A percentile compares a stretch with the other conserved stretches of the same genome.
Evolutionary conservation across 1,140 invertebrate species (phyloP).

Genomic region (Anastrepha obliqua): DNA sequence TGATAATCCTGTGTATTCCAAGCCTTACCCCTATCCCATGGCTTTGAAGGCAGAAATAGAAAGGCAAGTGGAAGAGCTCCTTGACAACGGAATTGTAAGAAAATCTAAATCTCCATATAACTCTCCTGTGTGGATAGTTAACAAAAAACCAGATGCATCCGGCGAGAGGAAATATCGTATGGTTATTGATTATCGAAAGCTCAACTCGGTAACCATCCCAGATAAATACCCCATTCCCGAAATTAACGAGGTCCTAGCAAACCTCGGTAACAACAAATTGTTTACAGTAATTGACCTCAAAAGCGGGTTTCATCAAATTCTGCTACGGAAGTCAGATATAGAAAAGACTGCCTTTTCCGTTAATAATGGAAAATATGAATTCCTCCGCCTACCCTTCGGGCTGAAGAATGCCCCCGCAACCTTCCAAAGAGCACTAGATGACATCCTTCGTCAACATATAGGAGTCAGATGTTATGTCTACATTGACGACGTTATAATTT

Average conservation of each 20-base stretch:
- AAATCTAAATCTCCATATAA: conserved; percentile 62
- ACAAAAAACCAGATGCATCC: conserved; percentile 56
- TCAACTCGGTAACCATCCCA: conserved; percentile 67
- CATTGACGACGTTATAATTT: conserved; percentile 46
- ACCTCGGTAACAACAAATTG: conserved; percentile 68
- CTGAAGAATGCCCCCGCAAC: conserved; percentile 24
- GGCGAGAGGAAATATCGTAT: conserved; percentile 68
- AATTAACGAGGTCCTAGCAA: conserved; percentile 74
- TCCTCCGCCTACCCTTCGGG: neutral
- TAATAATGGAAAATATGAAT: conserved; percentile 41
- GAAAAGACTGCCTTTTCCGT: conserved; percentile 73
- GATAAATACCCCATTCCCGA: conserved; percentile 76
- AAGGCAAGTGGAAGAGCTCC: conserved; percentile 63
- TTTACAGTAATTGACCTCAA: conserved; percentile 75
- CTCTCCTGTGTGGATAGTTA: conserved; percentile 60
- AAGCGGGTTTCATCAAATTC: conserved; percentile 76
- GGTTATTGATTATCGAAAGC: conserved; percentile 68
- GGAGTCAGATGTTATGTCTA: conserved; percentile 31
- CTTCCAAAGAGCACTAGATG: conserved; percentile 33
- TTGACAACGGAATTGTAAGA: conserved; percentile 65
- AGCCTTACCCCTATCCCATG: conserved; percentile 61
- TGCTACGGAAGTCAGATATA: conserved; percentile 63
- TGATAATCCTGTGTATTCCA: conserved; percentile 57
- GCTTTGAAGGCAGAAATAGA: conserved; percentile 62
- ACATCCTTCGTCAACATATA: conserved; percentile 28